Base-by-base conservation (phyloP, 2,888 invertebrate genomes). In the Cryptophagus acutangulus region DNA sequence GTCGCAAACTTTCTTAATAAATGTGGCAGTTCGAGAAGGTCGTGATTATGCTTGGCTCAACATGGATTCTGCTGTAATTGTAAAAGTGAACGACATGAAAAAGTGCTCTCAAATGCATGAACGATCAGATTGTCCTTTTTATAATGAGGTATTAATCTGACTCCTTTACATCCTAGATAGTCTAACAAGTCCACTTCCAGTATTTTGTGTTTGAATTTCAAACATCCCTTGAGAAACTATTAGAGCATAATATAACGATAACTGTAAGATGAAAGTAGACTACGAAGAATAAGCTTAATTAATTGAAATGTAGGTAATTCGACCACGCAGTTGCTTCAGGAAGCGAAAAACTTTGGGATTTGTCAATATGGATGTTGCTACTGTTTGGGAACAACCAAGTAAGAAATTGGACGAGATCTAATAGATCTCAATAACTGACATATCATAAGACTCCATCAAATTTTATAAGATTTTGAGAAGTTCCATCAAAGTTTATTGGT, bases 371-470 rank as follows among this genome's bases (percentile, higher is more conserved):
- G 82, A 84, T 54, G 67, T 86, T 8, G 80, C 79, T 5, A 78
- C 79, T 1, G 76, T 88, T 10, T 87, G 87, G 83, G 72, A 72
- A 35, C 84, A 86, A 59, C 75, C 78, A 55, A 74, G 83, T 82
- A 67, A 59, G n/a, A n/a, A n/a, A n/a, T n/a, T n/a, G n/a, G n/a
- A n/a, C n/a, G n/a, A n/a, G n/a, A n/a, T n/a, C n/a, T n/a, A n/a
- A n/a, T n/a, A n/a, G n/a, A n/a, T n/a, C n/a, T n/a, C n/a, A n/a
- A n/a, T n/a, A n/a, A n/a, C n/a, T n/a, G n/a, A n/a, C n/a, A n/a
- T n/a, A n/a, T n/a, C n/a, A n/a, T n/a, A n/a, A n/a, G n/a, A n/a
- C n/a, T n/a, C n/a, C n/a, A n/a, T n/a, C n/a, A n/a, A n/a, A n/a
- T n/a, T n/a, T n/a, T n/a, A n/a, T n/a, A n/a, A n/a, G n/a, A n/a